A percentile compares a stretch with the other conserved stretches of the same genome.
phyloP scores from a whole-genome alignment of 2,888 invertebrate species.

The Chaetogeoica ovagalla region DNA sequence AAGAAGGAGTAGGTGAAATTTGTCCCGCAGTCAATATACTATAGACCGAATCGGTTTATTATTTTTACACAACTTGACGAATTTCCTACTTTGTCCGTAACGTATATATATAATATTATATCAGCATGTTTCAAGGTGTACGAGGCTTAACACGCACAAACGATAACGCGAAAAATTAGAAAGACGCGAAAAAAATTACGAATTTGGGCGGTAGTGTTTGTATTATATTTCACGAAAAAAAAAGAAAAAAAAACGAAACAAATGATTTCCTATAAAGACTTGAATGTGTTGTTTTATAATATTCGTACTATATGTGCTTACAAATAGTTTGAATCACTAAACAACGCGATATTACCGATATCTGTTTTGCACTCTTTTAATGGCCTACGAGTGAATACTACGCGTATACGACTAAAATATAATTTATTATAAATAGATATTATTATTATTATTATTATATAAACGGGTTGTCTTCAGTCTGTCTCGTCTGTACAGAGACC shows the following conservation, averaged over 20 bases:
- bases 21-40: no score
- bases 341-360: background rate
- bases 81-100: no score
- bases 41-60: no score
- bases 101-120: no score
- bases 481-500: conserved; percentile 4
- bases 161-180: no score
- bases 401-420: background rate
- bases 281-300: background rate
- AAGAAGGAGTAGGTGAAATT: no score
- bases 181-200: background rate
- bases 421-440: background rate
- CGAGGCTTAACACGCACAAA: no score
- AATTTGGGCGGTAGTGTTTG: background rate
- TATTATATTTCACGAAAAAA: background rate
- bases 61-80: no score
- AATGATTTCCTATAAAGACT: background rate
- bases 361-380: background rate
- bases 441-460: background rate
- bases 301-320: no score
- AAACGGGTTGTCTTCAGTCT: conserved; percentile 39
- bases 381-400: conserved; percentile 8
- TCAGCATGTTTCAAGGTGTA: no score
- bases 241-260: background rate
- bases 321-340: no score